phyloP scores from a whole-genome alignment of 2,113 vertebrate species.

The Coracopsis vasa region DNA sequence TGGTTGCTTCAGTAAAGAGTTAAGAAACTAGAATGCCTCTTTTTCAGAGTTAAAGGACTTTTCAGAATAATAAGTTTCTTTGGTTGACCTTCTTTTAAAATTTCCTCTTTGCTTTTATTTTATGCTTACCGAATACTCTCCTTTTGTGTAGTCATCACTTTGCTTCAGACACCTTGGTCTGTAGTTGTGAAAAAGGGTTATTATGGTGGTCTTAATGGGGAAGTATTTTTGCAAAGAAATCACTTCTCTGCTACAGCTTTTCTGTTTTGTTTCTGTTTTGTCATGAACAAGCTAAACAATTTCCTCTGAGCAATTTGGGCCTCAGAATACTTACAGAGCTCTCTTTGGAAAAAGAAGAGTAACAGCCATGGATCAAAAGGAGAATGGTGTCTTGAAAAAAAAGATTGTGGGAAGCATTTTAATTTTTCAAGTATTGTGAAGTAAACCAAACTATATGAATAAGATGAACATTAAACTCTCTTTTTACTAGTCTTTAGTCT shows the following conservation, averaged over 20 bases:
- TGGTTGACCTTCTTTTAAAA: neutral
- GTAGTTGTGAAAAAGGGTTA: neutral
- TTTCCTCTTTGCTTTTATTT: conserved; percentile 30
- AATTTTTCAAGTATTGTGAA: neutral
- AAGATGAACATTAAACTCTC: neutral
- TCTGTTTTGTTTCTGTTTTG: conserved; percentile 47
- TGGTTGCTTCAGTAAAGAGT: neutral
- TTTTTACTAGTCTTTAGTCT: neutral
- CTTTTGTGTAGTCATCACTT: conserved; percentile 42
- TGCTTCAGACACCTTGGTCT: neutral
- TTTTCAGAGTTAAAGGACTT: neutral
- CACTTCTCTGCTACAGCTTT: conserved; percentile 15
- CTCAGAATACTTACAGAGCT: neutral
- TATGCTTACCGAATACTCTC: neutral
- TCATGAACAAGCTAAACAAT: conserved; percentile 15
- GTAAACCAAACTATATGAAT: neutral
- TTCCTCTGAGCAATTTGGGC: neutral
- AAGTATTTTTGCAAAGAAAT: conserved; percentile 54
- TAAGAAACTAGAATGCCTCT: neutral
- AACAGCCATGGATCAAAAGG: neutral
- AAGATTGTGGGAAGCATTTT: neutral
- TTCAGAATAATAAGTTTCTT: neutral
- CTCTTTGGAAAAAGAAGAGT: neutral
- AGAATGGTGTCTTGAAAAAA: neutral
- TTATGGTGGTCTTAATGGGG: conserved; percentile 4